Evolutionary conservation across 2,113 vertebrate species (phyloP).

Genomic region (Bothrops jararaca): DNA sequence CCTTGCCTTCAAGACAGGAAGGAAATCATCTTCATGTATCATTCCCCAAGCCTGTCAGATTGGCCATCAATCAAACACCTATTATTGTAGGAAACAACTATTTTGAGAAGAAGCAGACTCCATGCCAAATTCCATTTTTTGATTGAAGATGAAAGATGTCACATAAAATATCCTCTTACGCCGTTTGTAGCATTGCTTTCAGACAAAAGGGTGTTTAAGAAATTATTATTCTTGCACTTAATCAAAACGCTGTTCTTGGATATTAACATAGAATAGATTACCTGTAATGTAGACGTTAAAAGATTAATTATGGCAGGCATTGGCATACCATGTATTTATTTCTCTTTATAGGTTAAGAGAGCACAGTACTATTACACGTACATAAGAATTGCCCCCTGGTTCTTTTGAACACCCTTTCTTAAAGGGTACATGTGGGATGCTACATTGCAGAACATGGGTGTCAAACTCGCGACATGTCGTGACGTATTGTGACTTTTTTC

Average conservation of each 20-base stretch:
- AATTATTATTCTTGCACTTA: not conserved
- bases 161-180: not conserved
- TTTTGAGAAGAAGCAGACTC: not conserved
- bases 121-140: conserved; percentile 7
- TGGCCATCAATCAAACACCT: not conserved
- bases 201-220: not conserved
- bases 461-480: too few relatives aligned
- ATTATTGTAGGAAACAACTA: not conserved
- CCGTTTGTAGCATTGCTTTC: not conserved
- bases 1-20: not conserved
- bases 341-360: not conserved
- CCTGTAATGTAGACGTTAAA: not conserved
- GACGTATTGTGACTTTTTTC: too few relatives aligned
- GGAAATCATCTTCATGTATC: not conserved
- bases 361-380: not conserved
- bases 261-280: not conserved
- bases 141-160: not conserved
- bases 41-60: conserved; percentile 29
- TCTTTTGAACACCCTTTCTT: not conserved
- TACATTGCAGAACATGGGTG: not conserved
- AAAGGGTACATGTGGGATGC: not conserved
- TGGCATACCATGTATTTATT: not conserved
- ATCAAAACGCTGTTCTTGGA: not conserved
- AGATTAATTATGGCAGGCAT: not conserved
- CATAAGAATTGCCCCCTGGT: not conserved